A percentile compares a stretch with the other conserved stretches of the same genome.
Conservation (phyloP, 2,888 invertebrate genomes). For the Anthrax anthrax region DNA sequence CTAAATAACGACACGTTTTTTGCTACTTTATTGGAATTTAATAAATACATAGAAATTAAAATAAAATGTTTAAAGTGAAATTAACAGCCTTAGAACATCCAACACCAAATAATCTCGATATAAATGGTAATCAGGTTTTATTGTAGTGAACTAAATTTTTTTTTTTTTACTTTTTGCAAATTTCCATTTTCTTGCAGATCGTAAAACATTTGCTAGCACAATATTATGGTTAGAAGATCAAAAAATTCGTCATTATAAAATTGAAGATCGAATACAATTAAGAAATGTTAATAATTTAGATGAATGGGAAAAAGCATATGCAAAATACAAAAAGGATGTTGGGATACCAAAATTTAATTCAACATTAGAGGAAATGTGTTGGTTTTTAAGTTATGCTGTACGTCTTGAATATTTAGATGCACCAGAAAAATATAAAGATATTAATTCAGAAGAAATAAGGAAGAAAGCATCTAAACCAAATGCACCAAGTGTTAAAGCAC, state of each 20-base stretch:
- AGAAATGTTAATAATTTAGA: constrained; percentile 47
- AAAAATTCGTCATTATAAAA: constrained; percentile 75
- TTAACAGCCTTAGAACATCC: constrained; percentile 65
- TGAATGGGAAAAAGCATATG: constrained; percentile 57
- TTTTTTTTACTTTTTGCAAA: background rate
- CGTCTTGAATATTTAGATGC: constrained; percentile 65
- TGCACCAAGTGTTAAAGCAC: constrained; percentile 58
- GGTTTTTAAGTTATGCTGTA: constrained; percentile 73
- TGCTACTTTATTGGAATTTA: too few species aligned
- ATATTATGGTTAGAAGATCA: constrained; percentile 88
- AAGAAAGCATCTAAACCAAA: constrained; percentile 42
- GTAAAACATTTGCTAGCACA: constrained; percentile 60
- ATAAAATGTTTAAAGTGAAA: constrained; percentile 60
- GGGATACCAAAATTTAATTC: constrained; percentile 53
- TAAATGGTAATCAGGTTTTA: constrained; percentile 41
- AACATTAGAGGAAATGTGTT: constrained; percentile 59
- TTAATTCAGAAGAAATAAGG: constrained; percentile 44
- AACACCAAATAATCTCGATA: constrained; percentile 52
- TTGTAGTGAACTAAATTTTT: background rate
- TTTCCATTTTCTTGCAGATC: constrained; percentile 43
- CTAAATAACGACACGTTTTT: too few species aligned
- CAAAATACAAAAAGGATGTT: constrained; percentile 59
- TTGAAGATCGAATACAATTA: constrained; percentile 63
- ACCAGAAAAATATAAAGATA: constrained; percentile 55
- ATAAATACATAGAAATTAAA: background rate